These are phyloP conservation scores for Anticlea derivata DNA, from an alignment of 2,888 invertebrate species.

Conservation along the genomic window DNA sequence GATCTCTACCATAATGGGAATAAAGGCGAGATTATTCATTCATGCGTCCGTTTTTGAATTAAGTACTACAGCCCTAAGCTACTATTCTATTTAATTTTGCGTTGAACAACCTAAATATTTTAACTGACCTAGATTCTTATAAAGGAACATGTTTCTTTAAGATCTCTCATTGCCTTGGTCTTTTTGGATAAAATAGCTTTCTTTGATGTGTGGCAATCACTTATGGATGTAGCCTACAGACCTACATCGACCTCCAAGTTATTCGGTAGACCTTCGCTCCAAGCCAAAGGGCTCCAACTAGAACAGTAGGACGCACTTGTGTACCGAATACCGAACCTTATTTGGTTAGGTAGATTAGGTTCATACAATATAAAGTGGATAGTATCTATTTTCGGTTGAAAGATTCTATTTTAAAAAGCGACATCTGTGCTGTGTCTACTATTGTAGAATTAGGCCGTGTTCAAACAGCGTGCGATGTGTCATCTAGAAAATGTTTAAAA, in stretches of 20 bases:
- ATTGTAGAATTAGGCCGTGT: no score
- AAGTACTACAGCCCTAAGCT: constrained; percentile 38
- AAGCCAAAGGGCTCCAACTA: constrained; percentile 12
- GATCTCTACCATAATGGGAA: constrained; percentile 27
- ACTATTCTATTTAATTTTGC: constrained; percentile 43
- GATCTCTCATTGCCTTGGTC: no score
- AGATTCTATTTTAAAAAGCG: no score
- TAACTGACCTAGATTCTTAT: constrained; percentile 9
- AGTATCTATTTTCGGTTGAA: no score
- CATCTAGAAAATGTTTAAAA: no score
- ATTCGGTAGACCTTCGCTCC: constrained; percentile 19
- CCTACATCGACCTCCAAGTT: not conserved
- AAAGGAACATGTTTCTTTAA: no score
- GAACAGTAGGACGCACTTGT: constrained; percentile 33
- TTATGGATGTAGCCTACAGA: no score
- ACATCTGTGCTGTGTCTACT: no score
- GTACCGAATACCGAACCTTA: constrained; percentile 16
- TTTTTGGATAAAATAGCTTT: no score
- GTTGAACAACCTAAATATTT: constrained; percentile 28
- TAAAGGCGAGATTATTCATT: constrained; percentile 30
- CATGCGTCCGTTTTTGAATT: constrained; percentile 23
- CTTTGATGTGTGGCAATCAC: not conserved
- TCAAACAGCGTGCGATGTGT: no score
- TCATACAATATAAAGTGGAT: no score
- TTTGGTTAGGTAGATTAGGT: not conserved